Percentiles rank a stretch among this genome's conserved stretches.
These are phyloP conservation scores for Disparrhopalites patrizii DNA, from an alignment of 2,888 invertebrate species.

Conservation along the genomic window DNA sequence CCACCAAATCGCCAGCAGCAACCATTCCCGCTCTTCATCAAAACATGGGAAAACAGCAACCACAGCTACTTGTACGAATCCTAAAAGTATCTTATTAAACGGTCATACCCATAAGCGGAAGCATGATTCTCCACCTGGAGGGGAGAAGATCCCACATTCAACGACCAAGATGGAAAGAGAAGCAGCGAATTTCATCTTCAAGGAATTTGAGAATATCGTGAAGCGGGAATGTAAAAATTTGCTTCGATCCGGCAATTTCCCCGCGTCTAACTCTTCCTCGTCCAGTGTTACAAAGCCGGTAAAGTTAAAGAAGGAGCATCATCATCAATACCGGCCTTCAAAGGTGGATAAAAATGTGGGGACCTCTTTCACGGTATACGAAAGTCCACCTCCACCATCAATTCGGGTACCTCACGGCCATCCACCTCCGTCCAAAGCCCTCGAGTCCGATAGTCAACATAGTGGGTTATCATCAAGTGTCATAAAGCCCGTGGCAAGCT, in stretches of 20 bases:
- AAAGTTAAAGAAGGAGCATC: neutral
- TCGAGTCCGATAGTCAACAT: slow-evolving; percentile 13
- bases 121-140: too few species aligned
- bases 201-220: slow-evolving; percentile 45
- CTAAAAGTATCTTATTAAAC: too few species aligned
- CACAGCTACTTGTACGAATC: neutral
- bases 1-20: too few species aligned
- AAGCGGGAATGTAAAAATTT: slow-evolving; percentile 40
- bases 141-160: neutral
- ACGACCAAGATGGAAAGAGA: slow-evolving; percentile 14
- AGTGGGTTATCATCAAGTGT: slow-evolving; percentile 2
- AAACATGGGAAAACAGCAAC: neutral
- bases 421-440: neutral
- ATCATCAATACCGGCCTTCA: neutral
- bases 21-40: neutral
- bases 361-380: slow-evolving; percentile 15
- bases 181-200: slow-evolving; percentile 27
- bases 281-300: neutral
- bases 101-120: too few species aligned
- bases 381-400: neutral
- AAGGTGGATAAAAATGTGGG: slow-evolving; percentile 22
- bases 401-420: too few species aligned
- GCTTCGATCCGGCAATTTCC: slow-evolving; percentile 3
- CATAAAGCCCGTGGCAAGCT: neutral
- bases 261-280: neutral